Evolutionary conservation across 2,888 invertebrate species (phyloP).

Genomic region (Temnothorax rugatulus): DNA sequence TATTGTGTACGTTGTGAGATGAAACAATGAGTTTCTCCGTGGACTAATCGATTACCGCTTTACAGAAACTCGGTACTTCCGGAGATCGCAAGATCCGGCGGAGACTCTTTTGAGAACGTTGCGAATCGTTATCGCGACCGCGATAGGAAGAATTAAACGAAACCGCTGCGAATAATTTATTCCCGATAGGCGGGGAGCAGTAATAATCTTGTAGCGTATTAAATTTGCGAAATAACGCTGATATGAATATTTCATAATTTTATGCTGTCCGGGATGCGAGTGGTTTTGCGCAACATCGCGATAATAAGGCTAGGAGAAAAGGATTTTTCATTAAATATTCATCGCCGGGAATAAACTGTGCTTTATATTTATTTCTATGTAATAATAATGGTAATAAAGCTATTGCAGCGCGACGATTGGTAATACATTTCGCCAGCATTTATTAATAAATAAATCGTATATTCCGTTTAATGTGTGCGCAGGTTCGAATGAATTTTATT

Average conservation of each 20-base stretch:
- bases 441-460: not conserved
- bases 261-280: not conserved
- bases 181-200: not conserved
- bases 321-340: conserved; percentile 1
- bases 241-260: conserved; percentile 18
- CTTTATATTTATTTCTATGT: not conserved
- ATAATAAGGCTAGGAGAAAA: not conserved
- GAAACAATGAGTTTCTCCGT: conserved; percentile 16
- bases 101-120: not conserved
- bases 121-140: not conserved
- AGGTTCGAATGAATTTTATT: conserved; percentile 4
- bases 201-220: not conserved
- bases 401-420: not conserved
- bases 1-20: not conserved
- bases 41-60: conserved; percentile 13
- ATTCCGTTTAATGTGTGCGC: not conserved
- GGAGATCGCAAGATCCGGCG: not conserved
- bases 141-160: not conserved
- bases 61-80: conserved; percentile 2
- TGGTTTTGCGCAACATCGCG: not conserved
- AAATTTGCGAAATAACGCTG: not conserved
- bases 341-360: not conserved
- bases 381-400: conserved; percentile 2
- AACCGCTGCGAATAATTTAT: not conserved
- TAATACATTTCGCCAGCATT: not conserved